Percentiles rank a stretch among this genome's conserved stretches.
Evolutionary conservation across 2,797 vertebrate species (phyloP).

Genomic region (Danio albolineatus): DNA sequence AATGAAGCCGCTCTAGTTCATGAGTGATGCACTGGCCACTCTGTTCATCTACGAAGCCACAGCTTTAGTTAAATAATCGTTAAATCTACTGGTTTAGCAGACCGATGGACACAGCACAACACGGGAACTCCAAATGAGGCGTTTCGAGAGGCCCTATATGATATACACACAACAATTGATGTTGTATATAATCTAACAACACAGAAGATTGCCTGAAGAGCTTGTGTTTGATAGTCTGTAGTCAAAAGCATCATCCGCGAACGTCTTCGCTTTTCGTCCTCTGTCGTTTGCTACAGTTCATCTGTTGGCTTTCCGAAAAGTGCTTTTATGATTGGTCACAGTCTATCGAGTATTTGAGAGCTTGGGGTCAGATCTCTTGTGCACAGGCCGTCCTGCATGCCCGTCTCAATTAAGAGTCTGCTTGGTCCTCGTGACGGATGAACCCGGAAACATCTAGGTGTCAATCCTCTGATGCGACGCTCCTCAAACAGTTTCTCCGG

Average conservation of each 20-base stretch:
- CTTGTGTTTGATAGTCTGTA: background rate
- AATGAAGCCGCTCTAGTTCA: conserved; percentile 22
- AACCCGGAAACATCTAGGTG: background rate
- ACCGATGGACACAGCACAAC: conserved; percentile 44
- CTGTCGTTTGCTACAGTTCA: conserved; percentile 46
- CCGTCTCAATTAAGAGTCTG: conserved; percentile 43
- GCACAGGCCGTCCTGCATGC: conserved; percentile 15
- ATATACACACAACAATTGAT: conserved; percentile 22
- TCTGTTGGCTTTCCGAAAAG: conserved; percentile 43
- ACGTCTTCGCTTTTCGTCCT: background rate
- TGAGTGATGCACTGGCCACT: conserved; percentile 15
- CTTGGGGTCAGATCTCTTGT: conserved; percentile 33
- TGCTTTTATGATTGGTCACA: conserved; percentile 50
- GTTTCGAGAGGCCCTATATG: conserved; percentile 23
- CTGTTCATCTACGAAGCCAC: conserved; percentile 40
- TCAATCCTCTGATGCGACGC: conserved; percentile 29
- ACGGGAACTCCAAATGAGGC: conserved; percentile 24
- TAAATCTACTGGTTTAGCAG: conserved; percentile 46
- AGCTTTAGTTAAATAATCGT: conserved; percentile 37
- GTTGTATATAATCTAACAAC: conserved; percentile 23
- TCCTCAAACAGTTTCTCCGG: conserved; percentile 57
- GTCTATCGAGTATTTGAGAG: conserved; percentile 33
- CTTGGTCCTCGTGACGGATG: conserved; percentile 19
- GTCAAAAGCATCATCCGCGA: conserved; percentile 17
- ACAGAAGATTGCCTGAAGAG: conserved; percentile 34